Base-by-base conservation (phyloP, 2,888 invertebrate species). In the Cacoxenus indagator region DNA sequence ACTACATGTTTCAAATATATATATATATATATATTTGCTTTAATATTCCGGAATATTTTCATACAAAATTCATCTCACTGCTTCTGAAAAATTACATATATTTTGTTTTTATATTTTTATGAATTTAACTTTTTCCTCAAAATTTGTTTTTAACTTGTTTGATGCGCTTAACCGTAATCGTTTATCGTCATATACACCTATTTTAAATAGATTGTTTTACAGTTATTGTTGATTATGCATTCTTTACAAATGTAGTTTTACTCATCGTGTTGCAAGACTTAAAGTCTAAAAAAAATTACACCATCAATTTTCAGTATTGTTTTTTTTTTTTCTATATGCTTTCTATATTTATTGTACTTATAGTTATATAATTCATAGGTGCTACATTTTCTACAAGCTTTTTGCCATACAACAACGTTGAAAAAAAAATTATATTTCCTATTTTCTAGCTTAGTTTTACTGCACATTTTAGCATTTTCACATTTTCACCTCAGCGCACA, bases 1-100 rank as follows among this genome's bases (percentile, higher is more conserved):
- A 17, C n/a, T 64, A 29, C 22, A 65, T 37, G 31, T 65, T 67
- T 54, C 67, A 68, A 70, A 65, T 59, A 55, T 73, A 61, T 72
- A 66, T 71, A 43, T 31, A 65, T 54, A 17, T 64, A 46, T 64
- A 27, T 57, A 57, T 46, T 64, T 64, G n/a, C n/a, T n/a, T n/a
- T n/a, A n/a, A n/a, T n/a, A n/a, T n/a, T n/a, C n/a, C n/a, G n/a
- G n/a, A n/a, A n/a, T n/a, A n/a, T 46, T 64, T 64, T 64, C 19
- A 19, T 29, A 37, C 19, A 31, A 59, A 59, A 31, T 37, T 29
- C 19, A 51, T 57, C 14, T n/a, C 19, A 9, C 45, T 64, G 6
- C 1, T 51, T 51, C 19, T 27, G 17, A 17, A 59, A 26, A 26
- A 46, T 46, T 26, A 3, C 27, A 17, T 37, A 17, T 64, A 46